Conservation (phyloP, 2,113 vertebrate genomes). For the Perca schrenkii region DNA sequence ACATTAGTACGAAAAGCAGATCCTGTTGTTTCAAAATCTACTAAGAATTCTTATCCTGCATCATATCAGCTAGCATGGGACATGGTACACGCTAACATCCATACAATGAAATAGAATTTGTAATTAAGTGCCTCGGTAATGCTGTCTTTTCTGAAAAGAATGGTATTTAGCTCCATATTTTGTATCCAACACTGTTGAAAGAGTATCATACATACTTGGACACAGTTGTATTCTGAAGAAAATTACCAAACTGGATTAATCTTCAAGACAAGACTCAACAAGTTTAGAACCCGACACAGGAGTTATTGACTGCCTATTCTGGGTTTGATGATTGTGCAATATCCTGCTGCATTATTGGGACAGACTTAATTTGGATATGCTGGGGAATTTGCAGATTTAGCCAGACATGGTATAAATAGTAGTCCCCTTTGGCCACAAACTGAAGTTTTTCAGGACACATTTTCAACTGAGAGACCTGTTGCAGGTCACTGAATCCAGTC, state of each 20-base stretch:
- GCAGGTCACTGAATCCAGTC: too few relatives aligned
- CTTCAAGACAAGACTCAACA: conserved; percentile 1
- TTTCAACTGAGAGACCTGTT: neutral
- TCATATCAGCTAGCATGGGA: neutral
- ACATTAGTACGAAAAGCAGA: neutral
- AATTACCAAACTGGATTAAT: too few relatives aligned
- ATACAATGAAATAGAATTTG: neutral
- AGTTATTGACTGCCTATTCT: neutral
- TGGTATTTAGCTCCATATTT: neutral
- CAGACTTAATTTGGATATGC: neutral
- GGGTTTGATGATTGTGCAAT: conserved; percentile 14
- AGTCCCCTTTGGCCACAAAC: neutral
- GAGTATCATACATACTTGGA: too few relatives aligned
- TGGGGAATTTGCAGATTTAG: neutral
- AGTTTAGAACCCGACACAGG: neutral
- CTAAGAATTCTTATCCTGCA: neutral
- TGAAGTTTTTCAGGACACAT: neutral
- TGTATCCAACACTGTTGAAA: neutral
- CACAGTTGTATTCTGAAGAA: neutral
- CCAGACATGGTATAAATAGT: neutral
- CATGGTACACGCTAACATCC: neutral
- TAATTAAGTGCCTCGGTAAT: neutral
- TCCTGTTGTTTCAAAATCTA: neutral
- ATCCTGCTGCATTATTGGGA: neutral
- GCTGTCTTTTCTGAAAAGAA: neutral